Conservation (phyloP, 2,888 invertebrate genomes). For the Drosophila ezoana region DNA sequence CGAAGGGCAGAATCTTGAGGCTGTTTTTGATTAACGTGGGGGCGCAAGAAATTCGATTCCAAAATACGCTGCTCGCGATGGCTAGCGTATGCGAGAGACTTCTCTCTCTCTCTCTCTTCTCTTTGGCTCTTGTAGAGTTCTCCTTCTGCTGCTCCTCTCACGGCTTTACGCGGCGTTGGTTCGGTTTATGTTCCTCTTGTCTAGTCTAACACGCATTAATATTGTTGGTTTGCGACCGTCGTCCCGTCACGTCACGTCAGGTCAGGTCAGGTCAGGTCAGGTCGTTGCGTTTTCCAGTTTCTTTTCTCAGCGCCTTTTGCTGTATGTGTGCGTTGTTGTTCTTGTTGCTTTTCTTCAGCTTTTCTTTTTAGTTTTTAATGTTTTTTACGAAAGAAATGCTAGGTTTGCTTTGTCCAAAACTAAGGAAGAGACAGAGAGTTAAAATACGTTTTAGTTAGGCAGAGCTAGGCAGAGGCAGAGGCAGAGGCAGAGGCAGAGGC, state of each 20-base stretch:
- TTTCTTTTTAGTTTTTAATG: background rate
- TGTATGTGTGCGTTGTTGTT: conserved; percentile 7
- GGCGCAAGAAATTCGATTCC: conserved; percentile 23
- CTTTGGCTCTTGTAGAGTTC: background rate
- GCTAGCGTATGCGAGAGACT: no score
- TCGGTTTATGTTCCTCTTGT: conserved; percentile 7
- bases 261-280: conserved; percentile 8
- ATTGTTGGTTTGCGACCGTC: background rate
- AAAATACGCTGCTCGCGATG: no score
- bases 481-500: conserved; percentile 18
- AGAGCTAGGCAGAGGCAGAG: conserved; percentile 16
- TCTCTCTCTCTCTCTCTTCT: background rate
- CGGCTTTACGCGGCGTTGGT: conserved; percentile 1
- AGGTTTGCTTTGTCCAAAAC: conserved; percentile 26
- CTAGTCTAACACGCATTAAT: conserved; percentile 32
- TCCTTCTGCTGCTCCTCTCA: no score
- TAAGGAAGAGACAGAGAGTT: conserved; percentile 26
- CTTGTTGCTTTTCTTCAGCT: conserved; percentile 13
- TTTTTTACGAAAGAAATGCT: conserved; percentile 22
- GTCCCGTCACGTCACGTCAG: conserved; percentile 18
- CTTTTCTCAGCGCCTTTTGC: conserved; percentile 4
- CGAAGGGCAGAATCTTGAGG: conserved; percentile 83
- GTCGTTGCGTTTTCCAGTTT: conserved; percentile 31
- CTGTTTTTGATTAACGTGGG: conserved; percentile 51
- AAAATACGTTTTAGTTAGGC: conserved; percentile 14